phyloP scores from a whole-genome alignment of 2,888 invertebrate species.

The Heliconius cydno region DNA sequence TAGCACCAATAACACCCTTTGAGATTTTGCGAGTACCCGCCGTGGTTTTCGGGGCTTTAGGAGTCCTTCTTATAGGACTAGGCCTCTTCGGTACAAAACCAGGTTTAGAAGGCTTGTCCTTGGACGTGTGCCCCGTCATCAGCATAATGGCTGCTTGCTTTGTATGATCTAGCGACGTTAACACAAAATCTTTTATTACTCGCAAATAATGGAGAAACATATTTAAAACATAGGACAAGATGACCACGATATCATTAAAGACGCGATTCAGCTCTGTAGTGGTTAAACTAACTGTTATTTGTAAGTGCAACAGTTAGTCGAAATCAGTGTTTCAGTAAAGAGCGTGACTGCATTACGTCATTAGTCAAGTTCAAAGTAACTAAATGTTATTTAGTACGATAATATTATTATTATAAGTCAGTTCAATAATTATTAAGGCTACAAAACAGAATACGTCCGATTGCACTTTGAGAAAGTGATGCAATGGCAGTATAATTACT shows the following conservation, averaged over 20 bases:
- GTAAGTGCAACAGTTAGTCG: neutral
- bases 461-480: neutral
- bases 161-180: constrained; percentile 65
- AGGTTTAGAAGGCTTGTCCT: constrained; percentile 46
- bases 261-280: neutral
- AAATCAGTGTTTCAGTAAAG: neutral
- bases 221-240: neutral
- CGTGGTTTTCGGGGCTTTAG: constrained; percentile 2
- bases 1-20: constrained; percentile 24
- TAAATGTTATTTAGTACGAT: no score
- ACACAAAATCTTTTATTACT: constrained; percentile 26
- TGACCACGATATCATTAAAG: neutral
- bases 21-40: neutral
- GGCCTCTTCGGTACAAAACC: constrained; percentile 26
- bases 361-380: neutral
- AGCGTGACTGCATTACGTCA: constrained; percentile 14
- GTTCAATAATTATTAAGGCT: neutral
- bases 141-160: constrained; percentile 77
- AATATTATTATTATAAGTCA: neutral
- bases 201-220: constrained; percentile 28
- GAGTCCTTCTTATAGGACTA: constrained; percentile 7
- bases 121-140: constrained; percentile 73
- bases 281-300: neutral
- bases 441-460: neutral
- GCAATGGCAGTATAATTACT: neutral